phyloP scores from a whole-genome alignment of 2,113 vertebrate genomes.

The Takifugu bimaculatus region DNA sequence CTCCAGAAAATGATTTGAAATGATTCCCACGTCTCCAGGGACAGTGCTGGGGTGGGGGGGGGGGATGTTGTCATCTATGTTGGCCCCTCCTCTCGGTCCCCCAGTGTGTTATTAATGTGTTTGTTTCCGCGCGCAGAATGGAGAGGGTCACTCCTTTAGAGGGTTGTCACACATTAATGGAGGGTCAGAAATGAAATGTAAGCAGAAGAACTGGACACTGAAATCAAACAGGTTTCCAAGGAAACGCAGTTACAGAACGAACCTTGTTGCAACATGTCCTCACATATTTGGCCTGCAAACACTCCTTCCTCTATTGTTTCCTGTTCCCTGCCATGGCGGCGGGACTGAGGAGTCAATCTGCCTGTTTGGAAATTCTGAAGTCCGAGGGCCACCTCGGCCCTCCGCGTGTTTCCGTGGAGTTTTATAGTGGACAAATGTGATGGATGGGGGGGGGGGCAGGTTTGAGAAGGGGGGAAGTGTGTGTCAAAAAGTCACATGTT shows the following conservation, averaged over 20 bases:
- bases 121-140: constrained; percentile 21
- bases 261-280: constrained; percentile 1
- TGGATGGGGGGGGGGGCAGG: too few relatives aligned
- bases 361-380: constrained; percentile 14
- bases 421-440: constrained; percentile 53
- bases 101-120: constrained; percentile 11
- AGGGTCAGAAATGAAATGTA: not conserved
- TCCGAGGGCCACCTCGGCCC: not conserved
- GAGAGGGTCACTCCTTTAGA: constrained; percentile 15
- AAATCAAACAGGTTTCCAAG: constrained; percentile 34
- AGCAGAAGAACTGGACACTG: not conserved
- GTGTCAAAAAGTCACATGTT: too few relatives aligned
- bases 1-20: not conserved
- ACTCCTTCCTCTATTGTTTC: not conserved
- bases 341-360: constrained; percentile 4
- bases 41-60: not conserved
- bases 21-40: not conserved
- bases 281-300: not conserved
- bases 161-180: too few relatives aligned
- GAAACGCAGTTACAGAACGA: not conserved
- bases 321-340: too few relatives aligned
- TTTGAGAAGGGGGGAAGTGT: too few relatives aligned
- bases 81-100: not conserved
- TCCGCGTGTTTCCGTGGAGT: constrained; percentile 35
- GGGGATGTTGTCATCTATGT: too few relatives aligned